Percentiles rank a stretch among this genome's conserved stretches.
Conservation (phyloP, 2,888 invertebrate species). For the Pristionchus entomophagus region DNA sequence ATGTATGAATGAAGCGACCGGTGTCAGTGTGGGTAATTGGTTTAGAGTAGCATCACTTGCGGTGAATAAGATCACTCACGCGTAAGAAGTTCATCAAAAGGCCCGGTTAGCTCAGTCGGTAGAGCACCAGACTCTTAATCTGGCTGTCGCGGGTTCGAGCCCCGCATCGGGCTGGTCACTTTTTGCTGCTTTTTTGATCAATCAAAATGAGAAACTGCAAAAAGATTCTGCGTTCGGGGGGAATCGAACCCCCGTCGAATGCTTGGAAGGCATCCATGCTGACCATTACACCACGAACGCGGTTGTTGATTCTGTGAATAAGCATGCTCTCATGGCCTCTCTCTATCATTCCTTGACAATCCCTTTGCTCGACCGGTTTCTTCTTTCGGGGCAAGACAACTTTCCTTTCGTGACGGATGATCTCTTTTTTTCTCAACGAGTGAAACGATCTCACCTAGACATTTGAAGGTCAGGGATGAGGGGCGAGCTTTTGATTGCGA, state of each 20-base stretch:
- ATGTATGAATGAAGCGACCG: too few species aligned
- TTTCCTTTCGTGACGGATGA: too few species aligned
- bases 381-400: background rate
- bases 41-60: too few species aligned
- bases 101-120: constrained; percentile 47
- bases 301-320: background rate
- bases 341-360: background rate
- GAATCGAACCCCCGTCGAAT: constrained; percentile 61
- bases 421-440: background rate
- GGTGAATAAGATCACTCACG: background rate
- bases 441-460: background rate
- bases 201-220: background rate
- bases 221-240: constrained; percentile 54
- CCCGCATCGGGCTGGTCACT: constrained; percentile 66
- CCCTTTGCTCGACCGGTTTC: constrained; percentile 3
- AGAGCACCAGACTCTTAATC: constrained; percentile 67
- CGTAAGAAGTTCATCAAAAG: background rate
- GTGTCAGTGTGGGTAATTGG: too few species aligned
- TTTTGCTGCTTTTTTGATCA: background rate
- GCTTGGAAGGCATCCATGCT: constrained; percentile 62
- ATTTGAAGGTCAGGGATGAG: background rate
- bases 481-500: too few species aligned
- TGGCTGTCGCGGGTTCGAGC: constrained; percentile 71
- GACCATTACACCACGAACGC: constrained; percentile 60
- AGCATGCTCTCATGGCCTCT: background rate